These are phyloP conservation scores for Geotrypetes seraphini DNA, from an alignment of 2,797 vertebrate species.

Conservation along the genomic window DNA sequence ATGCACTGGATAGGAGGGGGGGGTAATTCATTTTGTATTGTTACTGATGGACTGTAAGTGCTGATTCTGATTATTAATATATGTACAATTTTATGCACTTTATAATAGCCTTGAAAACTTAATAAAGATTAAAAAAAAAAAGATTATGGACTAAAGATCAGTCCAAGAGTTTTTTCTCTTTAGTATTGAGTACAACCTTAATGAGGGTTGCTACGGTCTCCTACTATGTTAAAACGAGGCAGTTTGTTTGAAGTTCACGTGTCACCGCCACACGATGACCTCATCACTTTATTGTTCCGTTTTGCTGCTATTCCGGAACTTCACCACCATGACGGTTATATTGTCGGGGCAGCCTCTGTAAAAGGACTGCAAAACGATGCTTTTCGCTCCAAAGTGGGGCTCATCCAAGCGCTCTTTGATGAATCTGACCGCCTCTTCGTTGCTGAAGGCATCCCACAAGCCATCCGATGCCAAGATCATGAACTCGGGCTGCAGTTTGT, in stretches of 20 bases:
- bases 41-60: too few species aligned
- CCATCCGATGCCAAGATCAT: constrained; percentile 96
- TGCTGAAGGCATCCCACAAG: constrained; percentile 97
- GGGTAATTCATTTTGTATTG: too few species aligned
- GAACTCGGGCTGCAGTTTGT: constrained; percentile 96
- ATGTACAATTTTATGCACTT: too few species aligned
- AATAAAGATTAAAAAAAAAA: too few species aligned
- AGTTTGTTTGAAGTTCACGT: constrained; percentile 29
- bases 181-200: constrained; percentile 24
- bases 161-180: neutral
- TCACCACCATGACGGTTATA: constrained; percentile 97
- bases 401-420: constrained; percentile 93
- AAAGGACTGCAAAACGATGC: constrained; percentile 91
- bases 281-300: constrained; percentile 54
- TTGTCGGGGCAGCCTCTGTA: constrained; percentile 93
- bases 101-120: too few species aligned
- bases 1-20: too few species aligned
- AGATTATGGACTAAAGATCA: neutral
- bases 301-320: constrained; percentile 85
- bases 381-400: constrained; percentile 92
- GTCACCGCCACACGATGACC: constrained; percentile 14
- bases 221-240: constrained; percentile 26
- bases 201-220: constrained; percentile 24
- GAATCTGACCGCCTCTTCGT: constrained; percentile 91
- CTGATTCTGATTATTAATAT: too few species aligned